Conservation (phyloP, 1,140 invertebrate species). For the Cherax destructor region DNA sequence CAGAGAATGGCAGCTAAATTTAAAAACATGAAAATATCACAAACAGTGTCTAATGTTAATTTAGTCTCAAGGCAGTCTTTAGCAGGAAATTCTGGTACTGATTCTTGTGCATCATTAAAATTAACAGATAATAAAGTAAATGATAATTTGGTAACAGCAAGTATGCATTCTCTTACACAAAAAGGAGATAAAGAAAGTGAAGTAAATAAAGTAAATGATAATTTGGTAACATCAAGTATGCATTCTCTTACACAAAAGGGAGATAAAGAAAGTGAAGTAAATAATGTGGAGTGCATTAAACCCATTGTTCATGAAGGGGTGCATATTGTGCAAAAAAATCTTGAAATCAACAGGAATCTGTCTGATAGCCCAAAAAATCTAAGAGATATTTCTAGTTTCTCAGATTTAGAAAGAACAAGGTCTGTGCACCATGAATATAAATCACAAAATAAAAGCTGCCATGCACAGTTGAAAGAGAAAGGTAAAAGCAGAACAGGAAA, state of each 20-base stretch:
- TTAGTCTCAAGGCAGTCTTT: neutral
- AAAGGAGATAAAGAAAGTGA: neutral
- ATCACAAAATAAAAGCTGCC: no score
- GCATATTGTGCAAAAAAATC: no score
- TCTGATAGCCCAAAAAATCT: no score
- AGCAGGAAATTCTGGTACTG: neutral
- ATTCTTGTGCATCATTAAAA: neutral
- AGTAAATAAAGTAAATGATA: neutral
- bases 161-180: neutral
- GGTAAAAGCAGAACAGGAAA: no score
- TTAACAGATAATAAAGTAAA: neutral
- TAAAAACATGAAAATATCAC: neutral
- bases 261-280: neutral
- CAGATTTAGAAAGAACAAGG: no score
- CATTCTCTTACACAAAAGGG: neutral
- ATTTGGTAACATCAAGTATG: neutral
- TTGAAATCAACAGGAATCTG: no score
- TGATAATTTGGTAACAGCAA: neutral
- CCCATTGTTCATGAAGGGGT: neutral
- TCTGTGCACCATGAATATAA: no score
- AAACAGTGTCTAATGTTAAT: neutral
- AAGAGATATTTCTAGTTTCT: no score
- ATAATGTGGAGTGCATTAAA: neutral
- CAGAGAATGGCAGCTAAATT: constrained; percentile 31
- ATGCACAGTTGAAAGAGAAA: no score